Conservation (phyloP, 2,888 invertebrate genomes). For the Cheilosia grossa region DNA sequence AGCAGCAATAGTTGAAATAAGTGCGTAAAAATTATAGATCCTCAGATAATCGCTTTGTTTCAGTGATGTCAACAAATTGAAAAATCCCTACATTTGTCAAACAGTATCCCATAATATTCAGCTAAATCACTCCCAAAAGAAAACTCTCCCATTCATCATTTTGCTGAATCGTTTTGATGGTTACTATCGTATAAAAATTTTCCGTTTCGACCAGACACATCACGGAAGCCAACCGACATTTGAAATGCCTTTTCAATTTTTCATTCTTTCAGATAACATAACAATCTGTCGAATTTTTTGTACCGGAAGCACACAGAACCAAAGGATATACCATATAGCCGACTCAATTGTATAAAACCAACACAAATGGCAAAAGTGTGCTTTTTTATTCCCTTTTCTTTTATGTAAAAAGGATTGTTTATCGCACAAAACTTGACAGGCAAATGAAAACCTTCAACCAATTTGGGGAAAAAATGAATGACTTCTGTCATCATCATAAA, state of each 20-base stretch:
- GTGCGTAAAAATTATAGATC: too few species aligned
- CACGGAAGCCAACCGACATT: conserved; percentile 2
- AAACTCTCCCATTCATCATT: conserved; percentile 6
- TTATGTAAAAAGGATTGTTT: too few species aligned
- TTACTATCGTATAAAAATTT: background rate
- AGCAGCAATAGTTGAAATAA: too few species aligned
- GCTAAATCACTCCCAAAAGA: background rate
- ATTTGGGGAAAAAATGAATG: too few species aligned
- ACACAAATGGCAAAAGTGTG: conserved; percentile 38
- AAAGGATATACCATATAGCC: conserved; percentile 20
- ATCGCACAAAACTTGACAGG: conserved; percentile 5
- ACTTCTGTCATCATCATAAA: too few species aligned
- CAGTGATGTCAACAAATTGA: background rate
- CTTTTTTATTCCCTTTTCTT: too few species aligned
- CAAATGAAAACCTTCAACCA: background rate
- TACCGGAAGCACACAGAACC: conserved; percentile 15
- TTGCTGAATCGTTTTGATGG: background rate
- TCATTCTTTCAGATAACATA: conserved; percentile 44
- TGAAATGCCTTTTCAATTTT: conserved; percentile 48
- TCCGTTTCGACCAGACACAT: background rate
- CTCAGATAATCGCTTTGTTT: too few species aligned
- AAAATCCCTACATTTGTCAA: too few species aligned
- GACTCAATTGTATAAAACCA: conserved; percentile 12
- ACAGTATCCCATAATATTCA: background rate
- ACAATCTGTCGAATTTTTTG: conserved; percentile 22